A percentile compares a stretch with the other conserved stretches of the same genome.
These are phyloP conservation scores for Fistularia commersonii DNA, from an alignment of 2,797 vertebrate genomes.

Conservation along the genomic window DNA sequence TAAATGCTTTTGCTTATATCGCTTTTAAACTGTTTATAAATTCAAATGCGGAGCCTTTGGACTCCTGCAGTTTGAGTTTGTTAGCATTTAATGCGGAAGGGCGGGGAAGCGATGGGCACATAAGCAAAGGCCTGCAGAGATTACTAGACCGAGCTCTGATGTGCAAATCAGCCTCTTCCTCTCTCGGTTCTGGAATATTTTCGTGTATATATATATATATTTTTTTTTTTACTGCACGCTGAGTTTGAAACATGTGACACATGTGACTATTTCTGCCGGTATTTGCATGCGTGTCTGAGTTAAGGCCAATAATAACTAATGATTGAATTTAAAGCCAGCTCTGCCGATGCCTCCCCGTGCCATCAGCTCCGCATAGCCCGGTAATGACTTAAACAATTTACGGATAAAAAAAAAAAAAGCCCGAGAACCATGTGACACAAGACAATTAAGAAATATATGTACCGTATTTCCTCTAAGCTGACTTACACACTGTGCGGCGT, in stretches of 20 bases:
- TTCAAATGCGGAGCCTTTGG: slow-evolving; percentile 71
- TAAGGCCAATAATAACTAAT: neutral
- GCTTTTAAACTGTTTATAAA: slow-evolving; percentile 77
- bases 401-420: slow-evolving; percentile 36
- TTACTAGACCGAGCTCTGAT: slow-evolving; percentile 70
- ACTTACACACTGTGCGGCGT: slow-evolving; percentile 50
- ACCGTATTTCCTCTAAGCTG: slow-evolving; percentile 27
- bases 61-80: slow-evolving; percentile 68
- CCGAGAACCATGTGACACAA: slow-evolving; percentile 40
- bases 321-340: neutral
- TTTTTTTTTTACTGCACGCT: slow-evolving; percentile 41
- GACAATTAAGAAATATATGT: slow-evolving; percentile 32
- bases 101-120: slow-evolving; percentile 65
- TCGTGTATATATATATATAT: slow-evolving; percentile 35
- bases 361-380: slow-evolving; percentile 7
- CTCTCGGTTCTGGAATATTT: slow-evolving; percentile 43
- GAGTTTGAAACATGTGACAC: slow-evolving; percentile 42
- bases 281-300: slow-evolving; percentile 55
- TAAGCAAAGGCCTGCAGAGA: slow-evolving; percentile 75
- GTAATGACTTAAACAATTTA: slow-evolving; percentile 53
- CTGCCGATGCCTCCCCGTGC: neutral
- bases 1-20: slow-evolving; percentile 68
- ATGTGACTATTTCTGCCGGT: slow-evolving; percentile 62
- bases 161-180: slow-evolving; percentile 76
- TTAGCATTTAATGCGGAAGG: slow-evolving; percentile 69